These are phyloP conservation scores for Bradypodion pumilum DNA, from an alignment of 2,797 vertebrate genomes.

Conservation along the genomic window DNA sequence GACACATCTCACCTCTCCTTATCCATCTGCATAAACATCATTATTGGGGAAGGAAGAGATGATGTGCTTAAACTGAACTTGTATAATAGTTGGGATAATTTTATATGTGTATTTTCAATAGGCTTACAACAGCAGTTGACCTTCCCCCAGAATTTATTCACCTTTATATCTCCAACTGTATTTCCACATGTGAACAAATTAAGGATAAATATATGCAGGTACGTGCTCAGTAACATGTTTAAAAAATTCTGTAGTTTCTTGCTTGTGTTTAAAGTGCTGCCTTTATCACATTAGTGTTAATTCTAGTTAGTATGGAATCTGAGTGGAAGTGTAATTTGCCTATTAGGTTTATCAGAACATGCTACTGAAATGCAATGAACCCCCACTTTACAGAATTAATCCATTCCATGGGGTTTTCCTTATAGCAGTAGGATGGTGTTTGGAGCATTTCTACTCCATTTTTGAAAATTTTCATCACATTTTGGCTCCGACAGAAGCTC, in stretches of 20 bases:
- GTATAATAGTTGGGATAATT: neutral
- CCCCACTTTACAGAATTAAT: too few relatives aligned
- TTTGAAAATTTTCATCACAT: too few relatives aligned
- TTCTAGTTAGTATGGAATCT: too few relatives aligned
- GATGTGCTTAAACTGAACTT: neutral
- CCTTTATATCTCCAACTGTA: conserved; percentile 99
- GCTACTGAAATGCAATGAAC: neutral
- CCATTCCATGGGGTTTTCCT: too few relatives aligned
- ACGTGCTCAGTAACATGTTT: conserved; percentile 15
- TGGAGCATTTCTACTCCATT: too few relatives aligned
- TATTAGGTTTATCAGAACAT: neutral
- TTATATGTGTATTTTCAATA: conserved; percentile 63
- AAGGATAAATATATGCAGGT: conserved; percentile 99
- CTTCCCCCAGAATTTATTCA: conserved; percentile 98
- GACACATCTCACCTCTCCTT: neutral
- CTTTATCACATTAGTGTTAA: neutral
- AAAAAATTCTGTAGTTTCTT: neutral
- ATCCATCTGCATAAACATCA: neutral
- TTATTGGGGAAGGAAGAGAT: neutral
- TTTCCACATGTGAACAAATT: conserved; percentile 98
- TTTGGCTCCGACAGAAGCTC: too few relatives aligned
- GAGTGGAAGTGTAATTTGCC: too few relatives aligned
- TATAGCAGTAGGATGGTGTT: too few relatives aligned
- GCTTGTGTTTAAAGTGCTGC: neutral
- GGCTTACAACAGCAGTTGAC: conserved; percentile 96